These are phyloP conservation scores for Micromys minutus DNA, from an alignment of 2,113 vertebrate species.

Conservation along the genomic window DNA sequence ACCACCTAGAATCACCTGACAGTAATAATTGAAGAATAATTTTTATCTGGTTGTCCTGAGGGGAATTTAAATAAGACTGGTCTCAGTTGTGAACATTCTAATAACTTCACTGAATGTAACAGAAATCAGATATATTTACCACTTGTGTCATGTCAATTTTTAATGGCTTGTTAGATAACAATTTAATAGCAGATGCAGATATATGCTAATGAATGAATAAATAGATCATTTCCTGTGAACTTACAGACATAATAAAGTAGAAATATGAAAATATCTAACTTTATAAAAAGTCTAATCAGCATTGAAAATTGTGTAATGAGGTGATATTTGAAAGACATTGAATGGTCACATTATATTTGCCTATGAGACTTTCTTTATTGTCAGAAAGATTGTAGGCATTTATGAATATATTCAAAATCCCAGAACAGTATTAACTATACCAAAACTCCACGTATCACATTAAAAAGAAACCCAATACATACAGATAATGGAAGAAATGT, in stretches of 20 bases:
- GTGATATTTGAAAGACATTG: neutral
- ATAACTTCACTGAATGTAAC: neutral
- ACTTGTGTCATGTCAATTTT: neutral
- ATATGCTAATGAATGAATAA: neutral
- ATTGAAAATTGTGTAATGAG: neutral
- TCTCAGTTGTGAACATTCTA: neutral
- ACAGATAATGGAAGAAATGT: neutral
- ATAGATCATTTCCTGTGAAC: neutral
- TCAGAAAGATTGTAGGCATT: neutral
- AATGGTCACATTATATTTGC: neutral
- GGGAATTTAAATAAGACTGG: neutral
- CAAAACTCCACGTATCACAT: neutral
- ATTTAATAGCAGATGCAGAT: neutral
- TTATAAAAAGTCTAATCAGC: neutral
- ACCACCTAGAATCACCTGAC: neutral
- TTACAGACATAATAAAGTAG: neutral
- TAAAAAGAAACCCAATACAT: neutral
- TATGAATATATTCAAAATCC: neutral
- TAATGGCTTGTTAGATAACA: neutral
- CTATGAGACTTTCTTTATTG: neutral
- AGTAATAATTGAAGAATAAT: neutral
- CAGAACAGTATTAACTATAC: neutral
- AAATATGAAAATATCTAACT: neutral
- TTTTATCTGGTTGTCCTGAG: neutral
- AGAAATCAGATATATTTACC: neutral